phyloP scores from a whole-genome alignment of 2,797 vertebrate genomes.

The Periophthalmus magnuspinnatus region DNA sequence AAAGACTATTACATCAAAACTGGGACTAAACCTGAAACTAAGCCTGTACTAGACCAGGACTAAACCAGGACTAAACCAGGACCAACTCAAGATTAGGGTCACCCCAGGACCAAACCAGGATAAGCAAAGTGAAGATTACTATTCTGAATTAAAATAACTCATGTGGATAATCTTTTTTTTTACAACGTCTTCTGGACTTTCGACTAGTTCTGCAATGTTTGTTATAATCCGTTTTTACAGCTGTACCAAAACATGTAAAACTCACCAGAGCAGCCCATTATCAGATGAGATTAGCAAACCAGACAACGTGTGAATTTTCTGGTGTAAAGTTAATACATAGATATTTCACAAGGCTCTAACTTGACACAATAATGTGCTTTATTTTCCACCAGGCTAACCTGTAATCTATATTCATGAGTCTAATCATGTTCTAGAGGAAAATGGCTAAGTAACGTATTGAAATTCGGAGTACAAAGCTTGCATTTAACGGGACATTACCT shows the following conservation, averaged over 20 bases:
- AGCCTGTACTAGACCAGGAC: background rate
- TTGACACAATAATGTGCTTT: conserved; percentile 47
- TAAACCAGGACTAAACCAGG: background rate
- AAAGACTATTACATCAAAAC: background rate
- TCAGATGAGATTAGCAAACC: conserved; percentile 30
- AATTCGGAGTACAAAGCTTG: conserved; percentile 26
- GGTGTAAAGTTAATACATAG: conserved; percentile 38
- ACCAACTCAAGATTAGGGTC: background rate
- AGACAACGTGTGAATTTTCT: background rate
- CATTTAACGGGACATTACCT: conserved; percentile 1
- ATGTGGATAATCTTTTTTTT: background rate
- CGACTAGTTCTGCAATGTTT: background rate
- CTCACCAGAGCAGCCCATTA: conserved; percentile 5
- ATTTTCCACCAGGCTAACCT: conserved; percentile 59
- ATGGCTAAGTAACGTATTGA: conserved; percentile 37
- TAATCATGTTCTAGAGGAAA: conserved; percentile 34
- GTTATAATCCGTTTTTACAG: background rate
- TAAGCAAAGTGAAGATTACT: background rate
- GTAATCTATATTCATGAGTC: conserved; percentile 66
- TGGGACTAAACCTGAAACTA: background rate
- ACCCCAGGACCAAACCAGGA: background rate
- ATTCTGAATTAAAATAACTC: background rate
- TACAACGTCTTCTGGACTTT: background rate
- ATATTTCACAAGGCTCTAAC: conserved; percentile 40
- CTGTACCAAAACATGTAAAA: conserved; percentile 19